Conservation (phyloP, 2,888 invertebrate species). For the Chrysolina oricalcia region DNA sequence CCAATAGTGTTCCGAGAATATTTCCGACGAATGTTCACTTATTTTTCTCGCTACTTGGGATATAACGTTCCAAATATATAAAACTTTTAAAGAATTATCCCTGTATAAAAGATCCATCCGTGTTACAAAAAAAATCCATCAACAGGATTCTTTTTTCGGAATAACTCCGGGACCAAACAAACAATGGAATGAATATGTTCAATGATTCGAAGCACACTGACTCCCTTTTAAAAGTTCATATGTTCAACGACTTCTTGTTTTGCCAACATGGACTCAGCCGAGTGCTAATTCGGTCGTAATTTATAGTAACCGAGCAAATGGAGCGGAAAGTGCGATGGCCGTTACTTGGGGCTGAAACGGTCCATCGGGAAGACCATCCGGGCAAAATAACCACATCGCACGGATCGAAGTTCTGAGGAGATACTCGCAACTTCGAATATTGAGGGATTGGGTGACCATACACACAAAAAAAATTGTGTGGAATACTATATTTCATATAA, state of each 20-base stretch:
- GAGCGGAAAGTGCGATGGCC: slow-evolving; percentile 49
- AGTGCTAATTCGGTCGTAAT: slow-evolving; percentile 52
- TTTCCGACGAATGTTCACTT: no score
- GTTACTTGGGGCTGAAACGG: slow-evolving; percentile 49
- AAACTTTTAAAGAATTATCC: no score
- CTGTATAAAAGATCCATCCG: no score
- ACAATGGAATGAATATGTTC: neutral
- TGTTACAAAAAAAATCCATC: no score
- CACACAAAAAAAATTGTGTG: no score
- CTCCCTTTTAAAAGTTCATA: neutral
- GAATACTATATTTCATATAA: no score
- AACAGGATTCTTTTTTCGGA: no score
- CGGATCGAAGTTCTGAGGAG: slow-evolving; percentile 34
- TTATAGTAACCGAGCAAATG: slow-evolving; percentile 47
- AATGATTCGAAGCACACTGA: neutral
- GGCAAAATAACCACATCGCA: slow-evolving; percentile 45
- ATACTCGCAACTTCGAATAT: neutral
- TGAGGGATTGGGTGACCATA: no score
- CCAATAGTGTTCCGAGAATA: no score
- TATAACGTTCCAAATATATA: no score
- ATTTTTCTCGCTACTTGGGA: no score
- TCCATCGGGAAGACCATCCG: slow-evolving; percentile 47
- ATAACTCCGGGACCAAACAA: no score
- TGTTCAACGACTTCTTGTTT: slow-evolving; percentile 38
- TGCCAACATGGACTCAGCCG: slow-evolving; percentile 13